Conservation (phyloP, 2,888 invertebrate species). For the Tachina fera region DNA sequence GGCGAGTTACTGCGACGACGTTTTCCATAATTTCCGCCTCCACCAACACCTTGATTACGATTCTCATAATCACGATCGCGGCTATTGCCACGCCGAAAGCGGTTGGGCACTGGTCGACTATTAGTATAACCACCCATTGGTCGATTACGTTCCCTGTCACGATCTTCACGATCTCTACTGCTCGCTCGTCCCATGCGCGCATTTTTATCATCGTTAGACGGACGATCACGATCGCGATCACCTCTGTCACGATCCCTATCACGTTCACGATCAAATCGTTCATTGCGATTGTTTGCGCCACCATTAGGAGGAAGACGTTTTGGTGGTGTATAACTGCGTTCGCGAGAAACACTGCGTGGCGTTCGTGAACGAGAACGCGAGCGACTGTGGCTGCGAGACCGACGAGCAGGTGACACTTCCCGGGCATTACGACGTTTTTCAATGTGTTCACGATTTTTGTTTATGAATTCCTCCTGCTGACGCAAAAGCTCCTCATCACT, state of each 20-base stretch:
- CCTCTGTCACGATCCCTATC: constrained; percentile 75
- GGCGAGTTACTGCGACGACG: constrained; percentile 81
- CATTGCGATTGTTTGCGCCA: constrained; percentile 66
- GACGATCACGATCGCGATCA: constrained; percentile 76
- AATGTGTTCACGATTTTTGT: constrained; percentile 82
- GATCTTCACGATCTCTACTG: constrained; percentile 77
- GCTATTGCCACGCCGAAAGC: constrained; percentile 78
- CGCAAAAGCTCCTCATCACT: constrained; percentile 82
- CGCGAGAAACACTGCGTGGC: constrained; percentile 79
- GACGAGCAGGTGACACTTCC: constrained; percentile 76
- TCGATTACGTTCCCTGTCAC: constrained; percentile 77
- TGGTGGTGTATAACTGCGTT: constrained; percentile 82
- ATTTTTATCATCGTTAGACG: constrained; percentile 73
- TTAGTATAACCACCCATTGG: constrained; percentile 68
- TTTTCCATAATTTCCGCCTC: constrained; percentile 75
- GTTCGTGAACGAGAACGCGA: constrained; percentile 71
- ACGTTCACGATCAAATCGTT: constrained; percentile 75
- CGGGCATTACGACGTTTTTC: constrained; percentile 82
- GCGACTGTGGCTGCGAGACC: constrained; percentile 77
- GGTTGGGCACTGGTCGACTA: constrained; percentile 72
- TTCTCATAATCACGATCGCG: constrained; percentile 79
- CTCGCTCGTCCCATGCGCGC: constrained; percentile 71
- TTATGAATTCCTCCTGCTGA: constrained; percentile 83
- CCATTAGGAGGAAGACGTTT: constrained; percentile 74
- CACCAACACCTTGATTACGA: constrained; percentile 72